Evolutionary conservation across 2,113 vertebrate species (phyloP), one percentile per base, ranked within the genome.

Genomic region (Lampris incognitus): DNA sequence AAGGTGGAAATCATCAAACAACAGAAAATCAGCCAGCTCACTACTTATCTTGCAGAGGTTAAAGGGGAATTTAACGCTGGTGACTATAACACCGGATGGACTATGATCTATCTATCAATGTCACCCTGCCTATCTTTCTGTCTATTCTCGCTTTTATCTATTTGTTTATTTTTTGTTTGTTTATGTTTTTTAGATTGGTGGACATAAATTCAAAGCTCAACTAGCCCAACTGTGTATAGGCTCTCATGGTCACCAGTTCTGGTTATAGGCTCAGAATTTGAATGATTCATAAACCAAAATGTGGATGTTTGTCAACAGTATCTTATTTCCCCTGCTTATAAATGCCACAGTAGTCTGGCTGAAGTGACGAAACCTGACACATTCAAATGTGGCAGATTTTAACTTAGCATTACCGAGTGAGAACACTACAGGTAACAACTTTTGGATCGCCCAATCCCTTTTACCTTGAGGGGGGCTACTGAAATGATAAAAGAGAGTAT

Each of bases 231-330:
- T 24, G 24, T 24, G 24, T 0, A 24, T 24, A 24, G 24, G 24
- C 24, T 24, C 0, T 66, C 55, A 58, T 39, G 51, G 39, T 55
- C 40, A 44, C 10, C 51, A 71, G 70, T 66, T 54, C 10, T 24
- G 24, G 24, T 24, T 24, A 24, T 54, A 54, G 10, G 51, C 10
- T 54, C 10, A 13, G 51, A 54, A 54, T 46, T 39, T 42, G 9
- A 1, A 1, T 73, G 54, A 54, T 85, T 66, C 48, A 84, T 83
- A 73, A 88, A 88, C 83, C 57, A 88, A 41, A 57, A 0, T 36
- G 38, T 56, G 9, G 58, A 77, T 70, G 38, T 41, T 40, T 78
- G 65, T 64, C 81, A 73, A 52, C 61, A 72, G 0, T 10, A 2
- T 5, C 5, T 60, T 41, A 54, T 38, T 52, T 48, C 50, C 62